Evolutionary conservation across 2,797 vertebrate genomes (phyloP).

Genomic region (Alfaro cultratus): DNA sequence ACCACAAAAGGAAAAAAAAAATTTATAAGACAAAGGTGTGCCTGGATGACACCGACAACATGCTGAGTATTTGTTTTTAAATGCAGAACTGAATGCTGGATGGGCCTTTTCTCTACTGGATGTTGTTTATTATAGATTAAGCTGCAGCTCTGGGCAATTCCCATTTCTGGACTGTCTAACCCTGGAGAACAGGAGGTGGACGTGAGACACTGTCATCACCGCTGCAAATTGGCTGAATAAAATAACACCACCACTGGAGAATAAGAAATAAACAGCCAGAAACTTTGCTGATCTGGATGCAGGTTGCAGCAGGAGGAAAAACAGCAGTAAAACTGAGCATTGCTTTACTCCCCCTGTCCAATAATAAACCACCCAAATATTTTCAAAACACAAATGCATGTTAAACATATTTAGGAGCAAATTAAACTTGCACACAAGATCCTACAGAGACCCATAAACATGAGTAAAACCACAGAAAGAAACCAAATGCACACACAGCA

Average conservation of each 20-base stretch:
- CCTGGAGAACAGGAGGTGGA: slow-evolving; percentile 54
- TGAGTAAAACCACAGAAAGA: slow-evolving; percentile 48
- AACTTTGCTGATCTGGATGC: slow-evolving; percentile 46
- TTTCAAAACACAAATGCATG: slow-evolving; percentile 52
- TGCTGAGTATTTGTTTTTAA: slow-evolving; percentile 52
- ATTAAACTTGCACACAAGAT: slow-evolving; percentile 60
- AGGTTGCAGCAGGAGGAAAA: slow-evolving; percentile 61
- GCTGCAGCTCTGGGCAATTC: slow-evolving; percentile 53
- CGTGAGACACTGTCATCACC: slow-evolving; percentile 49
- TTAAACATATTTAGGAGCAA: slow-evolving; percentile 59
- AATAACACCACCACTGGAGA: slow-evolving; percentile 34
- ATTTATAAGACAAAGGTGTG: slow-evolving; percentile 35
- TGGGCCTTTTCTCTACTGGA: slow-evolving; percentile 45
- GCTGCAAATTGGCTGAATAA: slow-evolving; percentile 49
- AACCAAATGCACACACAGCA: slow-evolving; percentile 51
- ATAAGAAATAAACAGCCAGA: slow-evolving; percentile 38
- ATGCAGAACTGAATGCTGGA: slow-evolving; percentile 43
- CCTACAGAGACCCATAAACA: slow-evolving; percentile 54
- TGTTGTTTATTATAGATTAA: slow-evolving; percentile 56
- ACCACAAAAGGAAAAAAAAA: neutral
- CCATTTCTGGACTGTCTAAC: slow-evolving; percentile 54
- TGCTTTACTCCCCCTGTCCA: slow-evolving; percentile 15
- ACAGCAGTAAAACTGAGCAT: slow-evolving; percentile 28
- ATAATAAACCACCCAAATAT: slow-evolving; percentile 37
- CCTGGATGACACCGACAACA: slow-evolving; percentile 35